Conservation (phyloP, 2,113 vertebrate species). For the Vanacampus margaritifer region DNA sequence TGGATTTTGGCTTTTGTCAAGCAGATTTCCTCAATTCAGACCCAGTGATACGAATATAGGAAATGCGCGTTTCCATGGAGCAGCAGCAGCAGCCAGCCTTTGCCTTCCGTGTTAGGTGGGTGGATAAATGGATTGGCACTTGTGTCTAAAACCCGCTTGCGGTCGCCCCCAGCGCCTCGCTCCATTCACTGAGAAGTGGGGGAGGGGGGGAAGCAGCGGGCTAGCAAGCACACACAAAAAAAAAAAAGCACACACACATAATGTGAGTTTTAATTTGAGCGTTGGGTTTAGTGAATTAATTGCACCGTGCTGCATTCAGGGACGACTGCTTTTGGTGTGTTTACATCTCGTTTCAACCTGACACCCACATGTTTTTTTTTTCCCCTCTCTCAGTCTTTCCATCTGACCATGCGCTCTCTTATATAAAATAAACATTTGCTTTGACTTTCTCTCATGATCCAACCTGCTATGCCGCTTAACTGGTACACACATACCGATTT, state of each 20-base stretch:
- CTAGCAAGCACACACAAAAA: conserved; percentile 2
- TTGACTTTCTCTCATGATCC: background rate
- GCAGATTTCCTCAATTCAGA: conserved; percentile 11
- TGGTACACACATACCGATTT: too few species aligned
- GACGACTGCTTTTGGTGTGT: conserved; percentile 60
- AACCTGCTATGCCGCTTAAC: background rate
- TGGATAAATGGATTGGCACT: conserved; percentile 72
- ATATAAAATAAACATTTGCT: background rate
- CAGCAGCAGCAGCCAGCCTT: conserved; percentile 40
- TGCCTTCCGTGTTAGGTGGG: conserved; percentile 64
- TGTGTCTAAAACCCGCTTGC: conserved; percentile 66
- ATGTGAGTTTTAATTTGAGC: conserved; percentile 30
- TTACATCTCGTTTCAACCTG: conserved; percentile 61
- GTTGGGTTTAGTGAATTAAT: conserved; percentile 37
- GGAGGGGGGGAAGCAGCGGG: background rate
- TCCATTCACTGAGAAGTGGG: conserved; percentile 61
- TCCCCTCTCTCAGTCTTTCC: conserved; percentile 27
- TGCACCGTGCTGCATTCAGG: conserved; percentile 36
- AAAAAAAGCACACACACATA: conserved; percentile 24
- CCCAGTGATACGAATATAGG: conserved; percentile 20
- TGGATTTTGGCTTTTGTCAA: conserved; percentile 2
- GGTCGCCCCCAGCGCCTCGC: conserved; percentile 63
- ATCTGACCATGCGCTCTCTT: conserved; percentile 17
- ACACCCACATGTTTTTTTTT: conserved; percentile 65
- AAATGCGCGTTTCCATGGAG: conserved; percentile 50